Evolutionary conservation across 1,140 invertebrate genomes (phyloP).

Genomic region (Ips nitidus): DNA sequence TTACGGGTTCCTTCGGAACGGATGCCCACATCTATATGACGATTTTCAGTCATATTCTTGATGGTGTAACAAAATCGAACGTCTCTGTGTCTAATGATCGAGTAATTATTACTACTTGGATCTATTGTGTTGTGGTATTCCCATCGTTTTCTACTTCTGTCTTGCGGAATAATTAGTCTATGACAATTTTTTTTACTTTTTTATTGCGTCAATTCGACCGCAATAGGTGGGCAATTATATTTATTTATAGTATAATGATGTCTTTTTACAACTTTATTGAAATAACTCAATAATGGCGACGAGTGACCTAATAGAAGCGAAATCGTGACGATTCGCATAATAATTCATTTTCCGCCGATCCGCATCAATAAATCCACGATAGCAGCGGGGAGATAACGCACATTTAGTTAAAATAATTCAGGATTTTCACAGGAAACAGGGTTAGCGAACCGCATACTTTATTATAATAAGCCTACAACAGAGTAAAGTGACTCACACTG

Average conservation of each 20-base stretch:
- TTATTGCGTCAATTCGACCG: background rate
- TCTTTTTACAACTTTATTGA: background rate
- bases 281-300: background rate
- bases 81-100: no score
- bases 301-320: background rate
- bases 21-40: no score
- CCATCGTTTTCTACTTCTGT: slow-evolving; percentile 5
- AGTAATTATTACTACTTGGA: no score
- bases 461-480: slow-evolving; percentile 6
- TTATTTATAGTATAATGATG: background rate
- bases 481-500: slow-evolving; percentile 2
- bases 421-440: slow-evolving; percentile 21
- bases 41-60: no score
- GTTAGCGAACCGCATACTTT: slow-evolving; percentile 25
- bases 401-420: slow-evolving; percentile 11
- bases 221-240: background rate
- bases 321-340: background rate
- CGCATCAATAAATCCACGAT: slow-evolving; percentile 7
- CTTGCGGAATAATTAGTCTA: slow-evolving; percentile 14
- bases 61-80: no score
- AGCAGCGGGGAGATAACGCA: slow-evolving; percentile 8
- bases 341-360: slow-evolving; percentile 5
- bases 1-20: no score
- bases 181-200: slow-evolving; percentile 8
- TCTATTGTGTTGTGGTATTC: background rate